Conservation (phyloP, 1,140 invertebrate species). For the Drosophila melanogaster region Release_6_plus_ISO1_MT NT_033779.5:15547501-15548000, state of each 20-base stretch:
- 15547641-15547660: neutral
- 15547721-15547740: conserved; percentile 1
- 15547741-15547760: neutral
- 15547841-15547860: neutral
- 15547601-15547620: neutral
- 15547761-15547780: neutral
- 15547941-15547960: conserved; percentile 11
- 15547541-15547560: neutral
- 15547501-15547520: neutral
- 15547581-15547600: neutral
- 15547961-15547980: conserved; percentile 13
- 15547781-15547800: neutral
- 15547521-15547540: neutral
- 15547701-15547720: neutral
- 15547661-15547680: neutral
- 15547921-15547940: neutral
- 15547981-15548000: conserved; percentile 1
- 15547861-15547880: neutral
- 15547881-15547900: conserved; percentile 3
- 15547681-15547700: neutral
- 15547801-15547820: conserved; percentile 11
- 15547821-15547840: conserved; percentile 10
- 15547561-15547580: neutral
- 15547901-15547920: conserved; percentile 15
- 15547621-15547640: neutral